Conservation (phyloP, 2,888 invertebrate genomes). For the Pachydiplax longipennis region DNA sequence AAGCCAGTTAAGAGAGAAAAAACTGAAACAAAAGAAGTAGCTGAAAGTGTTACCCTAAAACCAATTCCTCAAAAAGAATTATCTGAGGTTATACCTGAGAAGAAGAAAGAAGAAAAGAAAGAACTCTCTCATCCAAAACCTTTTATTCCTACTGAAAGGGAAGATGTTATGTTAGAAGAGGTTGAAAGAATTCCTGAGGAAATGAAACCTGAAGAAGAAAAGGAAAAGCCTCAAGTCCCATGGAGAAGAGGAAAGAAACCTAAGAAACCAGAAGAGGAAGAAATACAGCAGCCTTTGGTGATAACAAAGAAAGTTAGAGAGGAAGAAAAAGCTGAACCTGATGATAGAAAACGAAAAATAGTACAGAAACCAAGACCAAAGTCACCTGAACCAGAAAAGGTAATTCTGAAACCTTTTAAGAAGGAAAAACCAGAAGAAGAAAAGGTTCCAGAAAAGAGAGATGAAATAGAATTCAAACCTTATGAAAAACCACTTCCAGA, state of each 20-base stretch:
- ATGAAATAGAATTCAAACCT: constrained; percentile 42
- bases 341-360: neutral
- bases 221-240: constrained; percentile 59
- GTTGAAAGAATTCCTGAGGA: constrained; percentile 51
- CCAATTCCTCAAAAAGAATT: constrained; percentile 64
- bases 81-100: constrained; percentile 47
- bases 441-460: neutral
- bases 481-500: neutral
- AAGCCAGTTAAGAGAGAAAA: constrained; percentile 43
- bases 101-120: constrained; percentile 15
- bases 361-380: constrained; percentile 39
- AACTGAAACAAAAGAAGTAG: constrained; percentile 15
- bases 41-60: constrained; percentile 61
- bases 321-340: neutral
- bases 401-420: constrained; percentile 51
- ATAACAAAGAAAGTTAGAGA: constrained; percentile 43
- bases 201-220: constrained; percentile 63
- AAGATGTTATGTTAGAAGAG: constrained; percentile 50
- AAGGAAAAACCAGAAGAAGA: constrained; percentile 51
- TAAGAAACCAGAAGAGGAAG: constrained; percentile 53
- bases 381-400: constrained; percentile 48
- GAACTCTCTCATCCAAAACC: constrained; percentile 48
- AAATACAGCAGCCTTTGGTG: constrained; percentile 42
- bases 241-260: constrained; percentile 41
- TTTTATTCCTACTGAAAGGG: neutral